These are phyloP conservation scores for Zygothrica quintamaculata DNA, from an alignment of 2,888 invertebrate species.

Conservation along the genomic window DNA sequence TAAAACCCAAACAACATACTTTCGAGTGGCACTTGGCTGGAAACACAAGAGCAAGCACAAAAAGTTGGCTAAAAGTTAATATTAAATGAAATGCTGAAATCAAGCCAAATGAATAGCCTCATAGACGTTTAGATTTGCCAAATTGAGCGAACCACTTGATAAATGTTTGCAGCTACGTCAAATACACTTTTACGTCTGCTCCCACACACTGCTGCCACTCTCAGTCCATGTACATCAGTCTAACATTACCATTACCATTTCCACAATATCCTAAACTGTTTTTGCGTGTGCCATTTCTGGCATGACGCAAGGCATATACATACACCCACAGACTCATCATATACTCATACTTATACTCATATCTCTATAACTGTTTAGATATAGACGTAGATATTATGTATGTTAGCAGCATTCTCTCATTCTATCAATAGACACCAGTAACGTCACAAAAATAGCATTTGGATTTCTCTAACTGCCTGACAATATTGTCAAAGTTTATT, in stretches of 20 bases:
- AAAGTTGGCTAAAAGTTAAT: constrained; percentile 33
- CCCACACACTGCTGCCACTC: neutral
- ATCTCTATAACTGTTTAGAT: constrained; percentile 34
- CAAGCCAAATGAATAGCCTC: constrained; percentile 37
- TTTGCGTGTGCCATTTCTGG: constrained; percentile 44
- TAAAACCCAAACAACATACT: constrained; percentile 28
- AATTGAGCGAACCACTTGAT: constrained; percentile 64
- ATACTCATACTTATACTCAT: neutral
- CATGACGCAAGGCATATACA: constrained; percentile 48
- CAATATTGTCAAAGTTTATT: constrained; percentile 74
- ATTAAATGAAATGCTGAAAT: constrained; percentile 16
- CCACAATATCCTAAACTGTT: constrained; percentile 1
- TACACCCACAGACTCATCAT: neutral
- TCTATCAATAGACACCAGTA: constrained; percentile 66
- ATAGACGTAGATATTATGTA: constrained; percentile 13
- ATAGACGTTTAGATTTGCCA: constrained; percentile 50
- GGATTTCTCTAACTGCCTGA: constrained; percentile 33
- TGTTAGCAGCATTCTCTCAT: neutral
- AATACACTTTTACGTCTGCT: constrained; percentile 43
- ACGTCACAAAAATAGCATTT: constrained; percentile 63
- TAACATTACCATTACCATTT: constrained; percentile 8
- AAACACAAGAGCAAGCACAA: too few relatives aligned
- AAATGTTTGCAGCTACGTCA: constrained; percentile 53
- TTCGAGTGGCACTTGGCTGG: constrained; percentile 19
- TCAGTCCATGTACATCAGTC: too few relatives aligned